Conservation (phyloP, 2,888 invertebrate genomes). For the Brachynemurus nebulosus region DNA sequence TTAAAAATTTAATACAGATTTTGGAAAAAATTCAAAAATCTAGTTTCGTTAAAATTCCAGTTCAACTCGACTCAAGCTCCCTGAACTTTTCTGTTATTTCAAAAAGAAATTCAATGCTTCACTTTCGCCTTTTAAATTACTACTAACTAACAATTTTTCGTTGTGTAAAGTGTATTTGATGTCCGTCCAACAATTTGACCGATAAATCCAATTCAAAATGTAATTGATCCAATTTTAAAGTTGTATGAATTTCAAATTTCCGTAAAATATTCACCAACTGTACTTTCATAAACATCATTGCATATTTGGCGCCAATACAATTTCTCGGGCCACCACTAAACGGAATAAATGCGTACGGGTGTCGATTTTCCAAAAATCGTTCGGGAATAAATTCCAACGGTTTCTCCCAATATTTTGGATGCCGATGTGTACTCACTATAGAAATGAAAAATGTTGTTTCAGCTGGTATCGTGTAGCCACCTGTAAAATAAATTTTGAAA, state of each 20-base stretch:
- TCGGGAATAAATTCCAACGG: constrained; percentile 1
- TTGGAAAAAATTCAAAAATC: too few species aligned
- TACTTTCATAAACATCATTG: constrained; percentile 1
- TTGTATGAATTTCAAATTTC: background rate
- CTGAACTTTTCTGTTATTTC: too few species aligned
- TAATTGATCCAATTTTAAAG: background rate
- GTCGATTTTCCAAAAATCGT: background rate
- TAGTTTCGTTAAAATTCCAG: too few species aligned
- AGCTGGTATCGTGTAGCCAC: background rate
- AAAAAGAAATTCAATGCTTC: too few species aligned
- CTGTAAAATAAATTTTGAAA: too few species aligned
- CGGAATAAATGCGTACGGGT: background rate
- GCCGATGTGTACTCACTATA: background rate
- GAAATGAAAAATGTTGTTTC: background rate
- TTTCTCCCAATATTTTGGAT: background rate
- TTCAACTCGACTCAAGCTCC: too few species aligned
- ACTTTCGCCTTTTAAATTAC: too few species aligned
- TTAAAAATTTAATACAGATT: too few species aligned
- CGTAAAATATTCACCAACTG: background rate
- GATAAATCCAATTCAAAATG: background rate
- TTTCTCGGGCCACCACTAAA: background rate
- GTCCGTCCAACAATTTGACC: background rate
- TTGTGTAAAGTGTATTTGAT: too few species aligned
- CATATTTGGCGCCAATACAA: background rate
- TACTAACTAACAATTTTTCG: too few species aligned